Percentiles rank a stretch among this genome's conserved stretches.
These are phyloP conservation scores for Strigamia crassipes DNA, from an alignment of 2,888 invertebrate genomes.

Conservation along the genomic window DNA sequence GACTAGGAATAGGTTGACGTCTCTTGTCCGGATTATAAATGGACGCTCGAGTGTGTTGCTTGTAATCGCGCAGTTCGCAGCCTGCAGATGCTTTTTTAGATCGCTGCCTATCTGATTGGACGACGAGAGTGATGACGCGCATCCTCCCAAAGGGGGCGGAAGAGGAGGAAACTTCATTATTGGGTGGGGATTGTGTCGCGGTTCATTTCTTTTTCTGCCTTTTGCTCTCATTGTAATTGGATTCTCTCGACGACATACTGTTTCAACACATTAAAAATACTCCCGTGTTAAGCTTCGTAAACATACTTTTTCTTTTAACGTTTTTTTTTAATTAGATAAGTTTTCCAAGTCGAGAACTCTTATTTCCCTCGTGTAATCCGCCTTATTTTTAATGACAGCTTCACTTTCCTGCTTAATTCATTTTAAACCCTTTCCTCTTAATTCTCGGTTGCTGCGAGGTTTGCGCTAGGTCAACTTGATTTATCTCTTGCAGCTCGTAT, in stretches of 20 bases:
- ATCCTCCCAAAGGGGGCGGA: conserved; percentile 30
- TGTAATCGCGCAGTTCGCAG: conserved; percentile 36
- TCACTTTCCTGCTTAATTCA: not conserved
- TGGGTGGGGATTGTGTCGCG: conserved; percentile 33
- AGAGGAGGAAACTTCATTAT: conserved; percentile 39
- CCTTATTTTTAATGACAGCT: conserved; percentile 23
- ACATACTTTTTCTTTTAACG: not conserved
- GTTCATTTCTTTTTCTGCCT: conserved; percentile 35
- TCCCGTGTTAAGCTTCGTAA: not conserved
- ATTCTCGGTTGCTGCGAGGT: not conserved
- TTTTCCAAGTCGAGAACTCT: conserved; percentile 2
- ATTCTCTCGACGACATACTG: conserved; percentile 25
- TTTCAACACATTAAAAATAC: conserved; percentile 33
- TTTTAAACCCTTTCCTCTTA: conserved; percentile 27
- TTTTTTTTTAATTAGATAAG: conserved; percentile 16
- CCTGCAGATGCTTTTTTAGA: conserved; percentile 35
- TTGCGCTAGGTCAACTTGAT: conserved; percentile 1
- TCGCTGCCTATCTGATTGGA: conserved; percentile 28
- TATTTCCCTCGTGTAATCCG: not conserved
- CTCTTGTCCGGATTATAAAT: conserved; percentile 31
- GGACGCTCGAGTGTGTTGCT: conserved; percentile 34
- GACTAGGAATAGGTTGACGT: conserved; percentile 25
- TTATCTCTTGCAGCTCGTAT: not conserved
- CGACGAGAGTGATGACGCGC: conserved; percentile 33
- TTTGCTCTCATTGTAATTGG: conserved; percentile 34